Base-by-base conservation (phyloP, 2,797 vertebrate genomes). In the Fistularia tabacaria region DNA sequence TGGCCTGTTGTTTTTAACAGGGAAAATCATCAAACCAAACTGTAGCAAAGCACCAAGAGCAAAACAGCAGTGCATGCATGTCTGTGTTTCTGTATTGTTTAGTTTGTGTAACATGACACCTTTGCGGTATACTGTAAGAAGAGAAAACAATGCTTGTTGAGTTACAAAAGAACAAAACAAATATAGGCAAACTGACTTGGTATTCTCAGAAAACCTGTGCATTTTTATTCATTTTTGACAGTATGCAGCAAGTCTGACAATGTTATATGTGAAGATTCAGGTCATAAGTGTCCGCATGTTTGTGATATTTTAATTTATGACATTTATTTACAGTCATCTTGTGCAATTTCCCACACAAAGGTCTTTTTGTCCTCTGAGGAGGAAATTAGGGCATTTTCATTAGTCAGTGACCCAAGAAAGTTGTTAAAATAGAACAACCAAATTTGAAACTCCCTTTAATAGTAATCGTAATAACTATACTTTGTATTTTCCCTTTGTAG, bases 401-500 rank as follows among this genome's bases (percentile, higher is more conserved):
- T 8, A 46, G 14, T 57, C 46, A 51, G 10, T 6, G 7, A 0
- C 7, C 14, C 15, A 52, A 13, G 14, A 0, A 62, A 68, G 59
- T 6, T 10, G 11, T 36, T 48, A 13, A 49, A 39, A 49, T 9
- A 46, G 14, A 42, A 6, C 40, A 11, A 52, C 15, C 10, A 15
- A 7, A 12, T 45, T 12, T 11, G 11, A 11, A 45, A 2, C 43
- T 10, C 14, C 11, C 11, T 45, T 3, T 10, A 7, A 45, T 12
- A 3, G 12, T 45, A 1, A 12, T 45, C 1, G 14, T 45, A 13
- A 45, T 45, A 53, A 59, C 63, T 66, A 41, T 64, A 60, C 56
- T 65, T 71, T 76, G 45, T 66, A 72, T 85, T 91, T 88, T 88
- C 71, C 74, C 9, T 88, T 86, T 85, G 88, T 90, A 85, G 79